A percentile compares a stretch with the other conserved stretches of the same genome.
Conservation (phyloP, 2,797 vertebrate genomes). For the Pseudotriccus pelzelni region DNA sequence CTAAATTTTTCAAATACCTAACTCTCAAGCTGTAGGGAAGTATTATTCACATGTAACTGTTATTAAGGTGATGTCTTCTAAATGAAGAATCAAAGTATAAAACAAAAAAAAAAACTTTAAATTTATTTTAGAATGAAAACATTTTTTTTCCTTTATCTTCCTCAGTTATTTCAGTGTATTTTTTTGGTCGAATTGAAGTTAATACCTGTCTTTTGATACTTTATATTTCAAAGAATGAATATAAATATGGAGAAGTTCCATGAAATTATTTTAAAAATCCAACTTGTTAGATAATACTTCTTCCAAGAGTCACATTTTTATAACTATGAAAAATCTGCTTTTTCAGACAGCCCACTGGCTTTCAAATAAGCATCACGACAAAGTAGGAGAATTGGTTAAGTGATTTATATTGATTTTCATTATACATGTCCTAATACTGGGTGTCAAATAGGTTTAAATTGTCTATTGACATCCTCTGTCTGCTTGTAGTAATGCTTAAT, state of each 20-base stretch:
- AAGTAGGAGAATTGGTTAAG: not conserved
- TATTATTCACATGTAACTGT: not conserved
- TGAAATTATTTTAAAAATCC: not conserved
- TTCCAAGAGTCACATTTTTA: not conserved
- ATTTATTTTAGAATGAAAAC: not conserved
- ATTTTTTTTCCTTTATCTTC: not conserved
- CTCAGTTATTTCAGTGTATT: not conserved
- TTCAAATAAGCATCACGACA: not conserved
- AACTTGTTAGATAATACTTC: not conserved
- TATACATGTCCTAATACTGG: not conserved
- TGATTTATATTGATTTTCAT: not conserved
- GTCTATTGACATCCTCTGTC: not conserved
- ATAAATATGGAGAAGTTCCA: not conserved
- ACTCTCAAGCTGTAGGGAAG: not conserved
- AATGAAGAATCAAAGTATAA: not conserved
- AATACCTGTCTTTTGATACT: not conserved
- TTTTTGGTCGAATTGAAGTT: not conserved
- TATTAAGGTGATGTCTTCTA: not conserved
- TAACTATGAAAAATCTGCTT: not conserved
- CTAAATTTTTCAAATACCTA: not conserved
- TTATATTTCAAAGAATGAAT: not conserved
- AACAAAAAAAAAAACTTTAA: not conserved
- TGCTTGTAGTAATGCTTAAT: not conserved
- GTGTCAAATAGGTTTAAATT: not conserved
- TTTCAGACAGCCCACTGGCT: not conserved